phyloP scores from a whole-genome alignment of 1,140 invertebrate genomes.

The Ceratina calcarata region DNA sequence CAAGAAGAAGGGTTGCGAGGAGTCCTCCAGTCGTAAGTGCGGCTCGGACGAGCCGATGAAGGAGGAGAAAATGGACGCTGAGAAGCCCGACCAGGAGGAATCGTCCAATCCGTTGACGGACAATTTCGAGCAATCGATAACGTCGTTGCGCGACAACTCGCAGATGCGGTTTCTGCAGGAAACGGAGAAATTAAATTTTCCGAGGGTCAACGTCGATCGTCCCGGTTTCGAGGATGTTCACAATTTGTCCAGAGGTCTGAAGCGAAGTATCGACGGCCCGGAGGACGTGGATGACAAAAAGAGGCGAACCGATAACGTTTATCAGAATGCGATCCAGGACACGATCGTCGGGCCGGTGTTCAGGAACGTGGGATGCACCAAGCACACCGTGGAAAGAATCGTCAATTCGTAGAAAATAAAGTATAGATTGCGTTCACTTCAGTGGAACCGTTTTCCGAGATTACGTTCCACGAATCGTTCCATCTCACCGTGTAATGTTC shows the following conservation, averaged over 20 bases:
- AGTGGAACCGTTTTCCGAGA: not conserved
- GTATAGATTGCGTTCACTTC: not conserved
- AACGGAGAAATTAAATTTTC: slow-evolving; percentile 33
- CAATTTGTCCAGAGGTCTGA: slow-evolving; percentile 63
- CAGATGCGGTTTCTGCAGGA: not conserved
- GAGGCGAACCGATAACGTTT: slow-evolving; percentile 42
- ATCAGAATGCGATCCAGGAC: slow-evolving; percentile 53
- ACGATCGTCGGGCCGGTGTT: slow-evolving; percentile 53
- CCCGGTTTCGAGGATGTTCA: slow-evolving; percentile 37
- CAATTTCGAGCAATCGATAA: slow-evolving; percentile 45
- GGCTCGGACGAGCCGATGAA: not conserved
- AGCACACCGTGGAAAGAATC: slow-evolving; percentile 77
- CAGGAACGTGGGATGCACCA: slow-evolving; percentile 71
- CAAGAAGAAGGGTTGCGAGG: slow-evolving; percentile 81
- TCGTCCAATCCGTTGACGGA: slow-evolving; percentile 12
- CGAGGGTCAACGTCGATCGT: slow-evolving; percentile 26
- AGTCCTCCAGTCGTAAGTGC: slow-evolving; percentile 36
- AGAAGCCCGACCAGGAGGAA: slow-evolving; percentile 25
- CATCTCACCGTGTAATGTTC: not conserved
- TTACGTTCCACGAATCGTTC: not conserved
- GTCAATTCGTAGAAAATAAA: slow-evolving; percentile 73
- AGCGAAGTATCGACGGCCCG: slow-evolving; percentile 54
- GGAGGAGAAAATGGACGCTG: slow-evolving; percentile 11
- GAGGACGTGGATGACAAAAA: slow-evolving; percentile 50
- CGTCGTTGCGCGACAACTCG: not conserved